phyloP scores from a whole-genome alignment of 2,888 invertebrate genomes.

The Noctua janthe region DNA sequence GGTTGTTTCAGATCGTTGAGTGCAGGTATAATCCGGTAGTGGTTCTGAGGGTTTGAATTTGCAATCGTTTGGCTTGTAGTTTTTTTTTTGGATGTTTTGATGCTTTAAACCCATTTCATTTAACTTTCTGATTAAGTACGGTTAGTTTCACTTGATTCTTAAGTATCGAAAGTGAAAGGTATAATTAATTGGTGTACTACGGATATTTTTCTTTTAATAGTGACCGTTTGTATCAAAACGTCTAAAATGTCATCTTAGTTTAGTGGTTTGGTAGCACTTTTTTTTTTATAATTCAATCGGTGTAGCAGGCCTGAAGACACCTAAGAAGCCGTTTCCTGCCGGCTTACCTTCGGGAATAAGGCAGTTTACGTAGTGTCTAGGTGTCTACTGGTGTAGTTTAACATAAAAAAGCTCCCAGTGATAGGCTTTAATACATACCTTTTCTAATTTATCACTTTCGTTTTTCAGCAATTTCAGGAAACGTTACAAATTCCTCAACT shows the following conservation, averaged over 20 bases:
- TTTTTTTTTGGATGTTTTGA: background rate
- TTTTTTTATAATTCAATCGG: too few relatives aligned
- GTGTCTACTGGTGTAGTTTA: background rate
- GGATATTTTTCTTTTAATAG: background rate
- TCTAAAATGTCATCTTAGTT: background rate
- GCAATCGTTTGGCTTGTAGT: background rate
- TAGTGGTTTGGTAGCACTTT: background rate
- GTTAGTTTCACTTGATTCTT: background rate
- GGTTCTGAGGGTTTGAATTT: background rate
- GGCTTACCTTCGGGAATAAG: too few relatives aligned
- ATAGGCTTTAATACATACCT: background rate
- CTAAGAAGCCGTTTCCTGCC: too few relatives aligned
- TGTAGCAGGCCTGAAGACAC: too few relatives aligned
- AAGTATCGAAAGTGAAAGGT: background rate
- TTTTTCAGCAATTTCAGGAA: background rate
- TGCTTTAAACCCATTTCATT: background rate
- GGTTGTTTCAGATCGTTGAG: conserved; percentile 10
- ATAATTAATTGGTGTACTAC: background rate
- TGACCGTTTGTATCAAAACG: background rate
- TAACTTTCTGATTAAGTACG: background rate
- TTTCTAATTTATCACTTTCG: background rate
- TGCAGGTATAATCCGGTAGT: conserved; percentile 3
- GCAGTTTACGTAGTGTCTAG: too few relatives aligned
- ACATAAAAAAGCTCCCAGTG: background rate
- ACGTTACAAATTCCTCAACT: background rate